Percentiles rank a stretch among this genome's conserved stretches.
These are phyloP conservation scores for Mastigias papua DNA, from an alignment of 30 jellyfish, hydroid and myxozoan species.

Conservation along the genomic window DNA sequence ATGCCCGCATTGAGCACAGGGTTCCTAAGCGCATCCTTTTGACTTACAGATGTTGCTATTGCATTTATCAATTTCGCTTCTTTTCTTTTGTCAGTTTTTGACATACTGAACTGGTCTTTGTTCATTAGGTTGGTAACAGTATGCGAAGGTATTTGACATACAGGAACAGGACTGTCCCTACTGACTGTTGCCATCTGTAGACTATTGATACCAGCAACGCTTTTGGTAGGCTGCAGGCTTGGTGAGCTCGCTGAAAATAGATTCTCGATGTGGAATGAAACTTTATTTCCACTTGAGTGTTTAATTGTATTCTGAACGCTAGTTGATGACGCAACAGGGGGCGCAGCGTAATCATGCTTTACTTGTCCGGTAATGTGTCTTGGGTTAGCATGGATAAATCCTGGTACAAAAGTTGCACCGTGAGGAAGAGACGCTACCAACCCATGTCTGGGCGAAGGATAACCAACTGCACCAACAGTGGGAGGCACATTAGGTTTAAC, in stretches of 20 bases:
- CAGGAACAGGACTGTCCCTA: neutral
- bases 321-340: neutral
- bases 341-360: neutral
- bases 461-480: constrained; percentile 25
- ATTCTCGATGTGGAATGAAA: constrained; percentile 19
- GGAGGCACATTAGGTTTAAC: neutral
- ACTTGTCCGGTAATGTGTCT: neutral
- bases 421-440: constrained; percentile 27
- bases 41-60: neutral
- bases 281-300: neutral
- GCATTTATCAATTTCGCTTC: neutral
- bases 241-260: neutral
- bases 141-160: neutral
- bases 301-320: neutral
- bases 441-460: neutral
- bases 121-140: neutral
- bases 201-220: neutral
- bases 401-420: constrained; percentile 21
- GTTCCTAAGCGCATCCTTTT: neutral
- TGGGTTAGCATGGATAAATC: neutral
- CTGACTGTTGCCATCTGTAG: neutral
- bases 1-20: neutral
- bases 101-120: neutral
- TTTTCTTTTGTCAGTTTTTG: neutral
- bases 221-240: neutral